These are phyloP conservation scores for Patiria miniata DNA, from an alignment of 35 echinoderm and acorn worm genomes.

Conservation along the genomic window DNA sequence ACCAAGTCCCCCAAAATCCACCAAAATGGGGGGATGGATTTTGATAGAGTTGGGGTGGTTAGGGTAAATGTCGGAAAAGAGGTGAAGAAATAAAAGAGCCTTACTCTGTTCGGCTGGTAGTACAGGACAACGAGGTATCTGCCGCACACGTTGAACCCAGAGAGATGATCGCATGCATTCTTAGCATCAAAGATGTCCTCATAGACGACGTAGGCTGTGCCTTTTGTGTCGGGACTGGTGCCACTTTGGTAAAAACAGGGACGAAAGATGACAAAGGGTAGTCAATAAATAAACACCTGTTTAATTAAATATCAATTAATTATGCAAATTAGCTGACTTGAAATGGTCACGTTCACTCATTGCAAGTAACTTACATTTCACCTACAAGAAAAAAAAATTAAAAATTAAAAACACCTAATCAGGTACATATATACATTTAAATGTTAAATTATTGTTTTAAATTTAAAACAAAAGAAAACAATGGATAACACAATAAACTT, in stretches of 20 bases:
- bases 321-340: not conserved
- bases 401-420: too few species aligned
- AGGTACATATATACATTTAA: too few species aligned
- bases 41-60: too few species aligned
- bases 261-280: not conserved
- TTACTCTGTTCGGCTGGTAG: slow-evolving; percentile 94
- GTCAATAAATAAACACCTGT: not conserved
- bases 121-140: slow-evolving; percentile 94
- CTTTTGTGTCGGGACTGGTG: slow-evolving; percentile 91
- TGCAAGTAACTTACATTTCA: not conserved
- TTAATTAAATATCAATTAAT: not conserved
- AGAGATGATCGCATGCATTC: slow-evolving; percentile 96
- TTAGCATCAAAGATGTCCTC: slow-evolving; percentile 99
- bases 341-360: not conserved
- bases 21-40: too few species aligned
- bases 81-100: not conserved
- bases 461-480: too few species aligned
- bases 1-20: too few species aligned
- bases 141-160: slow-evolving; percentile 95
- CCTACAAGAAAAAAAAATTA: too few species aligned
- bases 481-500: too few species aligned
- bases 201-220: slow-evolving; percentile 96
- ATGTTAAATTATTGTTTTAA: too few species aligned
- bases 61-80: too few species aligned
- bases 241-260: slow-evolving; percentile 64